Evolutionary conservation across 2,113 vertebrate genomes (phyloP).

Genomic region (Platycercus adscitus): DNA sequence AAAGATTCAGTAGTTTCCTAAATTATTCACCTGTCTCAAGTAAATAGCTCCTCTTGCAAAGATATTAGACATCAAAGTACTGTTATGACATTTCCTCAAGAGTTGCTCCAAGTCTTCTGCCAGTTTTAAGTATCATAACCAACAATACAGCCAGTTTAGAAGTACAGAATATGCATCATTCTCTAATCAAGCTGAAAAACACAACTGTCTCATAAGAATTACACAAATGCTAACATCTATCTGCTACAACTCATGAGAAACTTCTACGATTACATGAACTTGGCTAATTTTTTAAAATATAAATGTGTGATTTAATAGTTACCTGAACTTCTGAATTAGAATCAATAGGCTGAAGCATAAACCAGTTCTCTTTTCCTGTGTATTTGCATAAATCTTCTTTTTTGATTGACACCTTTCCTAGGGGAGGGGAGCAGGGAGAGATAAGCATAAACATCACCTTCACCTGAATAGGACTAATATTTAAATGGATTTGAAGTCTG

Average conservation of each 20-base stretch:
- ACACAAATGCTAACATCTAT: neutral
- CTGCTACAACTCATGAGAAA: neutral
- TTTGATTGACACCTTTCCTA: conserved; percentile 95
- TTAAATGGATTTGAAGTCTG: neutral
- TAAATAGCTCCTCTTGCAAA: neutral
- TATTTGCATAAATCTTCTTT: conserved; percentile 93
- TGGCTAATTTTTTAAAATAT: neutral
- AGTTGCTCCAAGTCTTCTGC: neutral
- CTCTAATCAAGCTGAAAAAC: neutral
- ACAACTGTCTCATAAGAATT: neutral
- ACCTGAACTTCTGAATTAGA: conserved; percentile 98
- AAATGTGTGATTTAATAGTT: conserved; percentile 44
- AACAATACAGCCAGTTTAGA: neutral
- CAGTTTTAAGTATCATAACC: neutral
- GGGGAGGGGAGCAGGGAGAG: neutral
- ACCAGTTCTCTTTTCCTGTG: conserved; percentile 94
- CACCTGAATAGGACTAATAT: neutral
- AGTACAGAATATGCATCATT: neutral
- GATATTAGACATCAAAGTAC: neutral
- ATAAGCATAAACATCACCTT: neutral
- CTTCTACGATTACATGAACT: neutral
- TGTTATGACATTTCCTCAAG: neutral
- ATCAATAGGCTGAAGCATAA: conserved; percentile 91
- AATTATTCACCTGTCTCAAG: neutral
- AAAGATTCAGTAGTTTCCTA: neutral